A percentile compares a stretch with the other conserved stretches of the same genome.
Conservation (phyloP, 2,888 invertebrate genomes). For the Amblyteles armatorius region DNA sequence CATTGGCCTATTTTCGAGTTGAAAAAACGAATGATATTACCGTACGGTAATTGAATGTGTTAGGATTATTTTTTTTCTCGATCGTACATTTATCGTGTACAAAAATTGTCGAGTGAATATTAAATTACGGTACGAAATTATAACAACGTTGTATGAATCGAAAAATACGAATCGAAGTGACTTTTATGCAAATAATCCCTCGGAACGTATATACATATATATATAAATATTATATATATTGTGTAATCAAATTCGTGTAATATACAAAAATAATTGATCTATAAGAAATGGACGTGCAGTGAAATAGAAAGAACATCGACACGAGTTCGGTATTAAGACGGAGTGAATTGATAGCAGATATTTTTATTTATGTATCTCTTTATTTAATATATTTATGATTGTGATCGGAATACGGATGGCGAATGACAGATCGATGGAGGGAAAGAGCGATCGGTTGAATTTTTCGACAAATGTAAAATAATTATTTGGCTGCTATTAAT, state of each 20-base stretch:
- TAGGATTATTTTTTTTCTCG: not conserved
- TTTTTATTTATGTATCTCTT: constrained; percentile 19
- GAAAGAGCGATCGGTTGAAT: constrained; percentile 3
- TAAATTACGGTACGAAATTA: too few relatives aligned
- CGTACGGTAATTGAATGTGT: too few relatives aligned
- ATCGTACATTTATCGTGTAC: not conserved
- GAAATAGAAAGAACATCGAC: constrained; percentile 25
- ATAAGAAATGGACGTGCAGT: constrained; percentile 35
- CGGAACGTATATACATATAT: constrained; percentile 20
- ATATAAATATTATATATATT: constrained; percentile 41
- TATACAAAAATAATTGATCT: constrained; percentile 59
- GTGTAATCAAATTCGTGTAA: constrained; percentile 65
- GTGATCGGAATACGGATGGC: constrained; percentile 19
- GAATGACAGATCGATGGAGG: constrained; percentile 4
- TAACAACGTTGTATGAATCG: too few relatives aligned
- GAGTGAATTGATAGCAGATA: constrained; percentile 16
- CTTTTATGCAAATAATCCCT: constrained; percentile 27
- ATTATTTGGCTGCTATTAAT: constrained; percentile 33
- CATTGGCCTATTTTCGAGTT: constrained; percentile 18
- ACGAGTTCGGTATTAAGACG: constrained; percentile 24
- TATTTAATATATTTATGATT: not conserved
- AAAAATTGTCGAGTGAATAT: not conserved
- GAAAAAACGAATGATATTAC: too few relatives aligned
- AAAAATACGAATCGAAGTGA: not conserved
- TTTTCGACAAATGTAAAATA: not conserved